Percentiles rank a stretch among this genome's conserved stretches.
Evolutionary conservation across 2,113 vertebrate genomes (phyloP).

Genomic region (Tyrannus savana): DNA sequence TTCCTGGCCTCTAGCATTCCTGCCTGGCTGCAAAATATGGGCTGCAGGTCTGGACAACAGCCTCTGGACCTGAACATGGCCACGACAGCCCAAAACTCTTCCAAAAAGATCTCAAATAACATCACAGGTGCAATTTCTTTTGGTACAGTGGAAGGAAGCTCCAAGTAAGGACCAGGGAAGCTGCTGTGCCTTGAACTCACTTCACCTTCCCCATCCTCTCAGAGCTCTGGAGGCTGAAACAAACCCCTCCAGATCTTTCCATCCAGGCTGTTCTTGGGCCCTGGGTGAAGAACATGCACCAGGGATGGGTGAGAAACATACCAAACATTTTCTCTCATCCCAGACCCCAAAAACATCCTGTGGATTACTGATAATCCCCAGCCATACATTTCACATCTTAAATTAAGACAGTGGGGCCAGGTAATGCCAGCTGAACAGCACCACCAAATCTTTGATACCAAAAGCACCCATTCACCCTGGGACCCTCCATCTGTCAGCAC

Average conservation of each 20-base stretch:
- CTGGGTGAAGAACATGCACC: not conserved
- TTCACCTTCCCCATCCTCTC: not conserved
- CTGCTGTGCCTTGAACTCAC: not conserved
- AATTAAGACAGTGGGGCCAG: not conserved
- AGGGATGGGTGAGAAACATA: not conserved
- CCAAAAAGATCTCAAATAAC: not conserved
- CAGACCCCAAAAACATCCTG: not conserved
- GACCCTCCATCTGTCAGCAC: accelerated
- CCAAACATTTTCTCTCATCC: not conserved
- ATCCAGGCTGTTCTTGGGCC: accelerated
- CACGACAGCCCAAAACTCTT: not conserved
- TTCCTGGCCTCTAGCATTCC: not conserved
- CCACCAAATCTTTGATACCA: accelerated
- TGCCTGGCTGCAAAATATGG: not conserved
- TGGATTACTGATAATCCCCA: not conserved
- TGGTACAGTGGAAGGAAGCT: not conserved
- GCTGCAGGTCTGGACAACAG: not conserved
- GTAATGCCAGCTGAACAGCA: not conserved
- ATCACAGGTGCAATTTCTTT: not conserved
- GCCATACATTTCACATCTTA: not conserved
- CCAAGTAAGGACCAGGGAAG: not conserved
- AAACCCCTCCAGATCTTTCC: not conserved
- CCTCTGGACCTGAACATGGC: accelerated
- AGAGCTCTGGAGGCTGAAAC: not conserved
- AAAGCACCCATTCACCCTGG: not conserved